Evolutionary conservation across 2,797 vertebrate species (phyloP), one percentile per base, ranked within the genome.

Genomic region (Lithobates pipiens): DNA sequence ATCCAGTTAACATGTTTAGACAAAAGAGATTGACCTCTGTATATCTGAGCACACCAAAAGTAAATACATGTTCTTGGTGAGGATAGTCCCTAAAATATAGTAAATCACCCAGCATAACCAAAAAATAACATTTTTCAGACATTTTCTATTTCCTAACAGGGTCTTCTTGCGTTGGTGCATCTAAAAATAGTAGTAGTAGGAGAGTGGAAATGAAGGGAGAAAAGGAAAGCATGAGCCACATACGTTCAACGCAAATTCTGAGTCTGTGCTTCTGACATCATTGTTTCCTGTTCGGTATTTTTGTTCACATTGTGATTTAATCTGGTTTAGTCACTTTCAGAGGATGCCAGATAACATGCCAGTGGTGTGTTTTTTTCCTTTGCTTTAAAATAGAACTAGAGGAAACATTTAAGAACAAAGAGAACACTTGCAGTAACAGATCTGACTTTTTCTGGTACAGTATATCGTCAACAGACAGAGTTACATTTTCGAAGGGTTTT

Each of bases 211-310:
- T 44, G 74, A 57, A 42, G 25, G 34, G 77, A 79, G 71, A 79
- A 87, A 80, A 77, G 85, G 76, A 87, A 87, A 83, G 71, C 57
- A 71, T 80, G 76, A 80, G 69, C 27, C 16, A 67, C 69, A 73
- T 73, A 23, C 18, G 25, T 67, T 67, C 67, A 78, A 73, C 27
- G 32, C 75, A 34, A 46, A 46, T 46, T 70, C 42, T 90, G 88
- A 83, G 63, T 91, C 89, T 78, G 0, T 39, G 92, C 91, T 90
- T 90, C 32, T 89, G 90, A 90, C 88, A 88, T 92, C 89, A 90
- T 89, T 85, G 86, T 88, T 92, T 91, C 91, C 69, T 0, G 90
- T 88, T 91, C 87, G 67, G 50, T 82, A 82, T 44, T 86, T 73
- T 70, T 44, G 82, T 72, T 67, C 63, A 67, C 42, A 69, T 44